These are phyloP conservation scores for Eulemur rufifrons DNA, from an alignment of 2,113 vertebrate genomes.

Conservation along the genomic window DNA sequence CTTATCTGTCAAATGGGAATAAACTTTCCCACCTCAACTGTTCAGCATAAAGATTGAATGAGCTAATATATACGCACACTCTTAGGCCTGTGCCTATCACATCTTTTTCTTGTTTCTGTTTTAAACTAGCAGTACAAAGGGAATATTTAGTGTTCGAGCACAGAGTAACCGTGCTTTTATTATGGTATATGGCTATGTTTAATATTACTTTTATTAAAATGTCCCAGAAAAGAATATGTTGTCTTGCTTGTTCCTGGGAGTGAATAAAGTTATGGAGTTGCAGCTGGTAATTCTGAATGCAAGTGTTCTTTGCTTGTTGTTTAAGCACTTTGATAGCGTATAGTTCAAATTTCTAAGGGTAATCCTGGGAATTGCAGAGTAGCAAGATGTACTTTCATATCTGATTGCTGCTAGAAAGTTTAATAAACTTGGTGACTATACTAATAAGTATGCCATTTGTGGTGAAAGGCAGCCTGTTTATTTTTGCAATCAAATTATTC, in stretches of 20 bases:
- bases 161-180: not conserved
- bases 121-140: not conserved
- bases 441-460: not conserved
- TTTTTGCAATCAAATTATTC: slow-evolving; percentile 6
- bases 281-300: not conserved
- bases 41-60: not conserved
- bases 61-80: not conserved
- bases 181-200: not conserved
- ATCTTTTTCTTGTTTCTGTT: slow-evolving; percentile 45
- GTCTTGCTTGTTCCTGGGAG: not conserved
- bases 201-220: slow-evolving; percentile 49
- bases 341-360: slow-evolving; percentile 39
- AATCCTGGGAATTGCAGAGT: not conserved
- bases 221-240: not conserved
- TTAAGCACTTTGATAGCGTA: not conserved
- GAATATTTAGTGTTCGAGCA: not conserved
- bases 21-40: not conserved
- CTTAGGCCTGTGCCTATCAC: not conserved
- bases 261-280: not conserved
- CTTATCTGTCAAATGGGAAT: not conserved
- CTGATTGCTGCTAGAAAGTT: not conserved
- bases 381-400: not conserved
- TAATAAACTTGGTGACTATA: not conserved
- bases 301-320: not conserved
- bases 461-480: not conserved